These are phyloP conservation scores for Pipra filicauda DNA, from an alignment of 2,113 vertebrate species.

Conservation along the genomic window DNA sequence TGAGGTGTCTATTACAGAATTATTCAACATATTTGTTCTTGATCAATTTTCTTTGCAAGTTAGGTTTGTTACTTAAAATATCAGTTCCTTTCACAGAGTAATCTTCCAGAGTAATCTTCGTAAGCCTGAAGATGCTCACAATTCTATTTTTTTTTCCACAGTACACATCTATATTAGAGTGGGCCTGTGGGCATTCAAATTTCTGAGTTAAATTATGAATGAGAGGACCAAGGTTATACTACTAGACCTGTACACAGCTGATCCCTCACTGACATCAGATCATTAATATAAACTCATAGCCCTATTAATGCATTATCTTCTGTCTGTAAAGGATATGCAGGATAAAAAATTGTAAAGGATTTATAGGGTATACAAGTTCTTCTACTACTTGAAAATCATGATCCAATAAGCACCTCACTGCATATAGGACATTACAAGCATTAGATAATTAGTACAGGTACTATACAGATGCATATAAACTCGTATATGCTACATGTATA, in stretches of 20 bases:
- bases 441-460: not conserved
- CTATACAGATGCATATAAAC: not conserved
- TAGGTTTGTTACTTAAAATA: not conserved
- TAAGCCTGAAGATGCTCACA: not conserved
- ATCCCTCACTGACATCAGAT: not conserved
- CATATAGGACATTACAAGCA: not conserved
- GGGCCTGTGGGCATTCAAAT: not conserved
- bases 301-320: not conserved
- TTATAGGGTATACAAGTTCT: not conserved
- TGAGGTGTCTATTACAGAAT: not conserved
- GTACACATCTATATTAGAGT: not conserved
- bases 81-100: not conserved
- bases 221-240: not conserved
- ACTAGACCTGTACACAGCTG: not conserved
- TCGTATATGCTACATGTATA: not conserved
- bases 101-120: not conserved
- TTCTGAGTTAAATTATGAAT: not conserved
- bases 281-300: not conserved
- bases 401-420: not conserved
- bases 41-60: not conserved
- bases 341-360: not conserved
- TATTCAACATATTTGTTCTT: not conserved
- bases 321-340: not conserved
- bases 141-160: not conserved
- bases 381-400: not conserved